Conservation (phyloP, 2,113 vertebrate species). For the Ovibos moschatus region DNA sequence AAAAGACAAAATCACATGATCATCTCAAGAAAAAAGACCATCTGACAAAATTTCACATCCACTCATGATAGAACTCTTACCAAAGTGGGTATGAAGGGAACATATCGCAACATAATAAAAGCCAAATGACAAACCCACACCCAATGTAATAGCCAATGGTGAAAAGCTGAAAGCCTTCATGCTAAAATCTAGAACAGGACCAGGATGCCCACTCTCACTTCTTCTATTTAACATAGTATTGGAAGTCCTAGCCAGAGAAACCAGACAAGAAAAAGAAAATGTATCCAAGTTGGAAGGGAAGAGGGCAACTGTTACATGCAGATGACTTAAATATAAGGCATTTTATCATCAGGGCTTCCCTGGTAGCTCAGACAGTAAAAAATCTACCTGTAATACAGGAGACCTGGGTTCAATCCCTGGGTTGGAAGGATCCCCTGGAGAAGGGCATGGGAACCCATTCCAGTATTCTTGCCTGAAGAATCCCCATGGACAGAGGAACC, state of each 20-base stretch:
- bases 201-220: background rate
- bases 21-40: background rate
- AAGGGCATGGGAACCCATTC: background rate
- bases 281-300: background rate
- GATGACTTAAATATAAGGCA: background rate
- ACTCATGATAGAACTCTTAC: background rate
- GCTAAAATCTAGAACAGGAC: background rate
- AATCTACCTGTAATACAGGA: background rate
- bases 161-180: background rate
- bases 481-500: background rate
- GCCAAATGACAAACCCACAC: background rate
- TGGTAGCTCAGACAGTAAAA: background rate
- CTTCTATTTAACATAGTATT: background rate
- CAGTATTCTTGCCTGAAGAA: background rate
- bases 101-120: background rate
- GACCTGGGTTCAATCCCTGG: background rate
- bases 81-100: background rate
- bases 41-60: background rate
- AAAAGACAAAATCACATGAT: background rate
- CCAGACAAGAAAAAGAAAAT: background rate
- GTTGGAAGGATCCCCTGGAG: background rate
- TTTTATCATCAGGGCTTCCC: background rate
- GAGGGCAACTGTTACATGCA: background rate
- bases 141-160: background rate
- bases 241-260: background rate